These are phyloP conservation scores for Acanthurus leucopareius DNA, from an alignment of 2,797 vertebrate genomes.

Conservation along the genomic window DNA sequence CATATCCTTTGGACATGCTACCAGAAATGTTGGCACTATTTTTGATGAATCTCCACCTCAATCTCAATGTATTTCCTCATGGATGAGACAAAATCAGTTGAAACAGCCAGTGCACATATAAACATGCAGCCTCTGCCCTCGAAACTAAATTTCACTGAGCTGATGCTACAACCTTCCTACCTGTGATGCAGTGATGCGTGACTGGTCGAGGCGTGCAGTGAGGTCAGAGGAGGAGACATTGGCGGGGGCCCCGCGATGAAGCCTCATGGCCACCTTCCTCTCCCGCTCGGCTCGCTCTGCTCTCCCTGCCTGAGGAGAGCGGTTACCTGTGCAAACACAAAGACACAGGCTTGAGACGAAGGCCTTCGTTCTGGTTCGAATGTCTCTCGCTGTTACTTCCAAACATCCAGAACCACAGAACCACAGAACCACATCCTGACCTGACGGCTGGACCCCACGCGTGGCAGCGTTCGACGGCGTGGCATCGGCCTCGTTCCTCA, in stretches of 20 bases:
- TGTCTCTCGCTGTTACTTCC: neutral
- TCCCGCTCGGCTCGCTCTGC: slow-evolving; percentile 96
- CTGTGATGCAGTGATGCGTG: slow-evolving; percentile 96
- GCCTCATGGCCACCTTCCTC: slow-evolving; percentile 97
- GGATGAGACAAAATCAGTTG: neutral
- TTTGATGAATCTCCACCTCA: neutral
- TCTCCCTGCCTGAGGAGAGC: slow-evolving; percentile 90
- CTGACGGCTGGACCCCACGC: slow-evolving; percentile 92
- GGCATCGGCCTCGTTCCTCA: slow-evolving; percentile 91
- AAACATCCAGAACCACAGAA: neutral
- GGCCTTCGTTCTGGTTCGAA: fast-evolving
- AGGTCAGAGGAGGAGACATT: slow-evolving; percentile 97
- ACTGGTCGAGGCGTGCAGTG: slow-evolving; percentile 94
- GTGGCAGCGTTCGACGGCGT: slow-evolving; percentile 93
- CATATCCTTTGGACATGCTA: neutral
- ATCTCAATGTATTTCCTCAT: neutral
- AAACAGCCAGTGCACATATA: neutral
- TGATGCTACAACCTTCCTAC: slow-evolving; percentile 77
- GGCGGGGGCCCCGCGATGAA: slow-evolving; percentile 95
- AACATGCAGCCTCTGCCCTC: neutral
- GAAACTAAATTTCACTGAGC: neutral
- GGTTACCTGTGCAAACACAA: slow-evolving; percentile 89
- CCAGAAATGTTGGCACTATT: neutral
- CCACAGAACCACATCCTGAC: slow-evolving; percentile 84
- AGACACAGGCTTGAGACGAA: neutral